Evolutionary conservation across 2,113 vertebrate genomes (phyloP).

Genomic region (Istiophorus platypterus): DNA sequence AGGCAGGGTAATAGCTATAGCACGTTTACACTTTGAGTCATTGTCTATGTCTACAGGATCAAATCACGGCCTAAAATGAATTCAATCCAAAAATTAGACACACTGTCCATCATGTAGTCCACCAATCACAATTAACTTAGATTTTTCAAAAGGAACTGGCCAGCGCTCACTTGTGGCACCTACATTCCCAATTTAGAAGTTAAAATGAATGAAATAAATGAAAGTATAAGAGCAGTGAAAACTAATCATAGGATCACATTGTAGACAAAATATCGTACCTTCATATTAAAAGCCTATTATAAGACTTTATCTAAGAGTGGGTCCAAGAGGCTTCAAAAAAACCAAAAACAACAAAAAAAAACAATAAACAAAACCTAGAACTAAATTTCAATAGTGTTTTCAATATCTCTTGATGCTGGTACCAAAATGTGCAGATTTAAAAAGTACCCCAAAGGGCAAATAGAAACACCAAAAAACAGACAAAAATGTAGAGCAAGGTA

Average conservation of each 20-base stretch:
- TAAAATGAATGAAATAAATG: background rate
- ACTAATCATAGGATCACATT: background rate
- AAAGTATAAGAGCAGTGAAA: background rate
- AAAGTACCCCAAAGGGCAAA: slow-evolving; percentile 1
- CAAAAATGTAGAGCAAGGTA: slow-evolving; percentile 2
- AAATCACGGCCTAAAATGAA: background rate
- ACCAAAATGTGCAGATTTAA: background rate
- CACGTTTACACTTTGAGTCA: background rate
- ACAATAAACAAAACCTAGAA: background rate
- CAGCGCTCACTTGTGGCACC: background rate
- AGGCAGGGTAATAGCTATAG: slow-evolving; percentile 64
- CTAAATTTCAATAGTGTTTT: background rate
- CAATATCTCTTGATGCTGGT: background rate
- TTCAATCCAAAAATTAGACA: background rate
- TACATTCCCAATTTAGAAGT: background rate
- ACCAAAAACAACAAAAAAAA: too few relatives aligned
- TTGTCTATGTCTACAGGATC: background rate
- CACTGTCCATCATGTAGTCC: background rate
- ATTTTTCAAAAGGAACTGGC: background rate
- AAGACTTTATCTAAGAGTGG: background rate
- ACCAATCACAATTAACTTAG: background rate
- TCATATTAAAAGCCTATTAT: background rate
- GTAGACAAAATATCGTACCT: slow-evolving; percentile 2
- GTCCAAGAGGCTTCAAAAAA: background rate
- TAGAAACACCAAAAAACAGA: slow-evolving; percentile 16